These are phyloP conservation scores for Pangasianodon gigas DNA, from an alignment of 2,113 vertebrate species.

Conservation along the genomic window DNA sequence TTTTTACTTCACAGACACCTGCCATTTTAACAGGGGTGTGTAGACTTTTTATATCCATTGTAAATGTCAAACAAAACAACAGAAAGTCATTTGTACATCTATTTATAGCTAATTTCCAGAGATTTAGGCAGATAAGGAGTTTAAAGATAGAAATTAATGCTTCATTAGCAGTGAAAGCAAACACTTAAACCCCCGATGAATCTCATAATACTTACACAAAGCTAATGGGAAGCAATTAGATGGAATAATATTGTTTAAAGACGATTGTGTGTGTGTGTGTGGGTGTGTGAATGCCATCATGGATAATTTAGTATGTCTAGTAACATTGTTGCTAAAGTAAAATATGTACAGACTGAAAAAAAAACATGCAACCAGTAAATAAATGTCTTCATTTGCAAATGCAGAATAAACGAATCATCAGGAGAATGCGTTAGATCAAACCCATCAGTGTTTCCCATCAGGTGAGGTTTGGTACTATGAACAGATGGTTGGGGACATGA, in stretches of 20 bases:
- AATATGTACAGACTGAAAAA: background rate
- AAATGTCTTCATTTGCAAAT: conserved; percentile 28
- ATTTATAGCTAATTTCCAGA: background rate
- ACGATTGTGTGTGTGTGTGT: background rate
- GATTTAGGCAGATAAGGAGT: background rate
- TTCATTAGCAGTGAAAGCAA: conserved; percentile 19
- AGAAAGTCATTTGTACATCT: background rate
- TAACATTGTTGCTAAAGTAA: background rate
- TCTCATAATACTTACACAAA: background rate
- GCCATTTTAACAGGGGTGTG: no score
- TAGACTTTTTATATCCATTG: no score
- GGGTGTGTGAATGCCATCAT: background rate
- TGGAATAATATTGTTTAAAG: background rate
- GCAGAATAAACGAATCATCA: conserved; percentile 35
- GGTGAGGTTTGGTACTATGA: conserved; percentile 40
- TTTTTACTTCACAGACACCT: no score
- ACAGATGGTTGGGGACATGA: conserved; percentile 51
- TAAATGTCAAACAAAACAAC: no score
- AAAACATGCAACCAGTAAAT: background rate
- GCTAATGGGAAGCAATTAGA: background rate
- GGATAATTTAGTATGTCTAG: conserved; percentile 22
- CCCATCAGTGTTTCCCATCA: conserved; percentile 45
- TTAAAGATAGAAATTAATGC: background rate
- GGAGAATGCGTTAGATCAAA: conserved; percentile 32
- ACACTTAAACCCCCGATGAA: background rate